Base-by-base conservation (phyloP, 2,113 vertebrate species). In the Gopherus evgoodei region DNA sequence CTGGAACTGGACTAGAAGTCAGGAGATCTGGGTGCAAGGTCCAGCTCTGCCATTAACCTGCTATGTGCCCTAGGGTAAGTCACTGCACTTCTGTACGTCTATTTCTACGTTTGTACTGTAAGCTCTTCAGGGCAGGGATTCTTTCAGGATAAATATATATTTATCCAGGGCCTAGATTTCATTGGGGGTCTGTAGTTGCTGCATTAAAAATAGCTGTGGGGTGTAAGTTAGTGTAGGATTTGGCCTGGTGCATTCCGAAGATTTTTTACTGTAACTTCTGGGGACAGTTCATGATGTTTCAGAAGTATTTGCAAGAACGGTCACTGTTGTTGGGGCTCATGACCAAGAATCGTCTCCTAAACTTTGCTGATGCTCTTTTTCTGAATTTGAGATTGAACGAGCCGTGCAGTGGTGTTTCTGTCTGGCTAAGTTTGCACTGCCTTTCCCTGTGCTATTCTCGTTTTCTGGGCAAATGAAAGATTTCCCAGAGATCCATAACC, bases 81-180 rank as follows among this genome's bases (percentile, higher is more conserved):
- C 21, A 38, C 22, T 38, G 11, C 10, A 7, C 2, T 79, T 22
- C 62, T 69, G 17, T 62, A 31, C 49, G 80, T 87, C 42, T 88
- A 29, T 79, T 69, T 38, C 52, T 84, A 86, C 29, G 52, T 72
- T 90, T 83, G 35, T 24, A 44, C 22, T 1, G 0, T 1, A 80
- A 14, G 8, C 57, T 82, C 69, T 65, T 59, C 5, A 87, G 35
- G 59, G 49, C 21, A 86, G 57, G 38, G 29, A 80, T 80, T 62
- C 35, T 90, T 0, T 44, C 13, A n/a, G 56, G 27, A 12, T 11
- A 27, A 57, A 76, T 88, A 25, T 54, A 78, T 42, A 42, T 42
- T 42, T 42, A 42, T 87, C 82, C 42, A 93, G 72, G 90, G 38
- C 22, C 56, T 75, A 83, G 62, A 78, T 84, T 50, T 95, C 52